Base-by-base conservation (phyloP, 2,797 vertebrate genomes). In the Gymnothorax reevesii region DNA sequence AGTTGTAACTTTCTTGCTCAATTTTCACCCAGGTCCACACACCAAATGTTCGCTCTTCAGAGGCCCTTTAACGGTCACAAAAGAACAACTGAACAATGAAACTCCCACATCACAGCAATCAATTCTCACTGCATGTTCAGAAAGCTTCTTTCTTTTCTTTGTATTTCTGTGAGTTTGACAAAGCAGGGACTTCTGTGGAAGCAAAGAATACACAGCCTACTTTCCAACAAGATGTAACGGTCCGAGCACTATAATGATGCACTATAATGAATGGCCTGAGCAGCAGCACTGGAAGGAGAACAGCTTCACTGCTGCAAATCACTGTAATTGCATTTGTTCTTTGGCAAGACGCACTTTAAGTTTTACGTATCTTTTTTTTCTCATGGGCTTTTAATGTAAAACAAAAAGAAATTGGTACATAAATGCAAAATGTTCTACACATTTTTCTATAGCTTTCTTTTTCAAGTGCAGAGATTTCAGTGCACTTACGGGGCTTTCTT, bases 91-190 rank as follows among this genome's bases (percentile, higher is more conserved):
- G 86, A 83, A 55, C 55, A 54, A 7, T 59, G 52, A 60, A 9
- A 82, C 85, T 84, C 84, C 87, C 87, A 69, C 22, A 25, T 80
- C 13, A 82, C 60, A 27, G 60, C 57, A 59, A 71, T 84, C 83
- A 79, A 57, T 55, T 57, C 54, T 71, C 13, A n/a, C 66, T 83
- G 83, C 59, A 20, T 62, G 80, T 83, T 57, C 8, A 62, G 25
- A 54, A 71, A 25, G 42, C 42, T 57, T 27, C 64, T 84, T 83
- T 86, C 42, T 62, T 57, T 75, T 4, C n/a, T 52, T 86, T 10
- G 25, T 83, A 42, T 57, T 79, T 69, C 57, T 83, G 25, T 52
- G 73, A 83, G 84, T 83, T 54, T 33, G 73, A 80, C 84, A 83
- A 57, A 83, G 49, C 42, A 71, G 52, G 52, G 84, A 86, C 15